Evolutionary conservation across 2,113 vertebrate genomes (phyloP), one percentile per base, ranked within the genome.

Genomic region (Machaerirhynchus nigripectus): DNA sequence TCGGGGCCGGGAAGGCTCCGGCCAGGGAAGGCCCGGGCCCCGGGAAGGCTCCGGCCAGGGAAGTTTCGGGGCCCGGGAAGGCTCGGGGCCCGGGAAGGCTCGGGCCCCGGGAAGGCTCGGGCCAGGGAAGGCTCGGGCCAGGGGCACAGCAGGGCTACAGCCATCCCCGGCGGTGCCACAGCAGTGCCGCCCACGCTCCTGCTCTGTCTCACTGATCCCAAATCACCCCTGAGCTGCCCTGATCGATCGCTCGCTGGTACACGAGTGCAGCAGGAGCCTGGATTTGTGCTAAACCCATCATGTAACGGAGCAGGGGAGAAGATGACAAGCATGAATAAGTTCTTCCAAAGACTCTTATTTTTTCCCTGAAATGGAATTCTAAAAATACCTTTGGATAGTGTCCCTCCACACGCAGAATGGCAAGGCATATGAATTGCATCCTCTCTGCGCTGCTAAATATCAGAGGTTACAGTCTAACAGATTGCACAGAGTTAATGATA

Each of bases 381-480:
- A 88, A 70, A 88, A 90, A 55, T 56, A 83, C 47, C 60, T 59
- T 16, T 68, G 60, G 37, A 11, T 3, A 28, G 20, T 28, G 55
- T 30, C 79, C 50, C 64, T 78, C 8, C 39, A 26, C 56, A 77
- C 40, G 7, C 35, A 12, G 14, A 46, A 68, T 13, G 63, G 75
- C 82, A 63, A 70, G 47, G 75, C 33, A 27, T 10, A 52, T 6
- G 59, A 77, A 56, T 9, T 27, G 64, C 85, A 79, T 42, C 53
- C 68, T 63, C 0, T 42, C 5, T 4, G 61, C 70, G 86, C 22
- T 30, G 88, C 71, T 84, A 83, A 95, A 81, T 88, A 56, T 15
- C 93, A 93, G 68, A 63, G 92, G 63, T 20, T 89, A 52, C 27
- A 64, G 53, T 19, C 84, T 61, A 49, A 89, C 89, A 94, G 92